phyloP scores from a whole-genome alignment of 2,888 invertebrate genomes.

The Mechanitis messenoides region DNA sequence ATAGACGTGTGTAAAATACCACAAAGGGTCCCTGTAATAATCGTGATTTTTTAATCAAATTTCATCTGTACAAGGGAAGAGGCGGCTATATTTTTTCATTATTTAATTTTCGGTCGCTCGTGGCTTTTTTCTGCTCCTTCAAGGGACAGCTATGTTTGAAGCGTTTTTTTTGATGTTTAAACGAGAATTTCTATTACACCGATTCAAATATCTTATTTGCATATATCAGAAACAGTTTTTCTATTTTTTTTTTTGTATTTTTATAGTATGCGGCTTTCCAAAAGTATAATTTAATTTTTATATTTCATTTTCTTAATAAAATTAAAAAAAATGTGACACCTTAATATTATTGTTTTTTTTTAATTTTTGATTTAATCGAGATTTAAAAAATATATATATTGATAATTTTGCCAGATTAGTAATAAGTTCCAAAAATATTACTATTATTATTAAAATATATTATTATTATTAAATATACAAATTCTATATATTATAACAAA shows the following conservation, averaged over 20 bases:
- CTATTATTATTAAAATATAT: no score
- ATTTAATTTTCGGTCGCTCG: conserved; percentile 73
- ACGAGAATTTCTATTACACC: conserved; percentile 43
- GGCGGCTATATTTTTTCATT: conserved; percentile 76
- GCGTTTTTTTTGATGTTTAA: conserved; percentile 59
- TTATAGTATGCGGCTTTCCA: no score
- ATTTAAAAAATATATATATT: no score
- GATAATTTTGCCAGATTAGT: no score
- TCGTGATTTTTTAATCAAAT: conserved; percentile 79
- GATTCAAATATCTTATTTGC: conserved; percentile 16
- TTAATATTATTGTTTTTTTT: no score
- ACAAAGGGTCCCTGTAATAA: conserved; percentile 69
- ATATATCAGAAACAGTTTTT: not conserved
- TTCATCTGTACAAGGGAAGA: conserved; percentile 75
- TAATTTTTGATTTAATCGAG: no score
- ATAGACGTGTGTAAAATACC: conserved; percentile 48
- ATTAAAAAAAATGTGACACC: no score
- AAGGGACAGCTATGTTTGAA: conserved; percentile 69
- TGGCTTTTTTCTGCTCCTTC: conserved; percentile 63
- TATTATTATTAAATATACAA: no score
- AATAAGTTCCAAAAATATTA: no score
- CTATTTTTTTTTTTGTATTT: not conserved
- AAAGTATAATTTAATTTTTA: no score
- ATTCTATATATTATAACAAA: no score
- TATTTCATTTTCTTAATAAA: no score